Conservation (phyloP, 2,797 vertebrate genomes). For the Anguilla megastoma region DNA sequence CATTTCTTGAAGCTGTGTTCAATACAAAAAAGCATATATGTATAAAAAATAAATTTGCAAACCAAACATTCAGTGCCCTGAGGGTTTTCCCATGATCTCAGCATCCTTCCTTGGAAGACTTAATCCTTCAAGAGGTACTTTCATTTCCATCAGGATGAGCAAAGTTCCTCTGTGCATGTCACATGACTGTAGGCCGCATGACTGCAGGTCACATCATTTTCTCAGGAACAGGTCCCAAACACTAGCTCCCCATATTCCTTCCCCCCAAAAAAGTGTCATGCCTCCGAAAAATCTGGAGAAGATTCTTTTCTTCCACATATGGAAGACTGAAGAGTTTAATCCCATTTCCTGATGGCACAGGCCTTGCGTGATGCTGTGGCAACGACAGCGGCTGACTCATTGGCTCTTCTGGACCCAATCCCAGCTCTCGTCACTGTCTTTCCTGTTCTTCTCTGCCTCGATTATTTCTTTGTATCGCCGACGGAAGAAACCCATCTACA, state of each 20-base stretch:
- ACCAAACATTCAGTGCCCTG: constrained; percentile 87
- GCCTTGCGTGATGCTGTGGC: constrained; percentile 57
- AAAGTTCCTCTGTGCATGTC: constrained; percentile 72
- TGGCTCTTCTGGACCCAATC: constrained; percentile 98
- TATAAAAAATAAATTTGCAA: constrained; percentile 94
- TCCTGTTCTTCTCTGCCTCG: constrained; percentile 94
- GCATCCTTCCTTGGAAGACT: constrained; percentile 73
- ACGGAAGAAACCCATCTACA: constrained; percentile 98
- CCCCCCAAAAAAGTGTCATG: constrained; percentile 75
- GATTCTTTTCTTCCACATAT: constrained; percentile 99
- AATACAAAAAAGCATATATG: constrained; percentile 84
- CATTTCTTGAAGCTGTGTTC: constrained; percentile 80
- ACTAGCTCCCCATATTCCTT: constrained; percentile 62
- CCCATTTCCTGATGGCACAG: constrained; percentile 63
- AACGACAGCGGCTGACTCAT: constrained; percentile 78
- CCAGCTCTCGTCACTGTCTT: constrained; percentile 97
- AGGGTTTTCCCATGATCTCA: constrained; percentile 84
- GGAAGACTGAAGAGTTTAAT: constrained; percentile 89
- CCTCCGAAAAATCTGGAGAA: constrained; percentile 99
- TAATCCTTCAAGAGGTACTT: constrained; percentile 70
- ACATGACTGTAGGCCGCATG: constrained; percentile 72
- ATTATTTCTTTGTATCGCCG: constrained; percentile 97
- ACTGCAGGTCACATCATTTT: constrained; percentile 74
- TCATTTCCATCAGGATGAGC: constrained; percentile 67
- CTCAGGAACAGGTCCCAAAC: constrained; percentile 70